phyloP scores from a whole-genome alignment of 2,888 invertebrate species.

The Scaptomyza flava region DNA sequence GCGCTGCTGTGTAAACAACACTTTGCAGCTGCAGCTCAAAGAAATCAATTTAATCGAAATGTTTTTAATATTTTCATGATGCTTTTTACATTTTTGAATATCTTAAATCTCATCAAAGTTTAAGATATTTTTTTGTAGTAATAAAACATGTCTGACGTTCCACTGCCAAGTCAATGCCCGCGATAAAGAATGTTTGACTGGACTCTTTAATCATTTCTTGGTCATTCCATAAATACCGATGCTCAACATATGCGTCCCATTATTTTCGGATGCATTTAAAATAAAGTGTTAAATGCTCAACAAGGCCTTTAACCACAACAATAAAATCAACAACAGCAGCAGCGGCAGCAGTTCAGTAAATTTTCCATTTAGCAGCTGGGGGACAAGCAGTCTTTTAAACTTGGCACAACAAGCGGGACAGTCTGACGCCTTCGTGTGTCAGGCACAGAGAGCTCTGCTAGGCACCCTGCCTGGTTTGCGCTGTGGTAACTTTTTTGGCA shows the following conservation, averaged over 20 bases:
- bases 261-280: constrained; percentile 33
- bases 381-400: constrained; percentile 35
- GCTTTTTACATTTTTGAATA: background rate
- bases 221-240: constrained; percentile 20
- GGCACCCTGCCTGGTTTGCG: constrained; percentile 9
- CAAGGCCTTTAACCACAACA: constrained; percentile 30
- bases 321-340: constrained; percentile 4
- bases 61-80: background rate
- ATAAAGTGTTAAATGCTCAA: constrained; percentile 32
- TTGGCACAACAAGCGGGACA: constrained; percentile 29
- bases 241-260: constrained; percentile 25
- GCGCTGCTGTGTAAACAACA: background rate
- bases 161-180: constrained; percentile 12
- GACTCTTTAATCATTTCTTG: constrained; percentile 29
- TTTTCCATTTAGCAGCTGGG: constrained; percentile 51
- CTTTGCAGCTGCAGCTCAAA: background rate
- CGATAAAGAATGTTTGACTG: background rate
- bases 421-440: constrained; percentile 61
- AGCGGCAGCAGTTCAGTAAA: constrained; percentile 33
- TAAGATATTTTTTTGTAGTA: background rate
- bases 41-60: background rate
- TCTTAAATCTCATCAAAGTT: background rate
- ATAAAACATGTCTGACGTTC: no score
- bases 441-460: constrained; percentile 38
- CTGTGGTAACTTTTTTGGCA: constrained; percentile 61